Evolutionary conservation across 2,797 vertebrate genomes (phyloP).

Genomic region (Diceros bicornis): DNA sequence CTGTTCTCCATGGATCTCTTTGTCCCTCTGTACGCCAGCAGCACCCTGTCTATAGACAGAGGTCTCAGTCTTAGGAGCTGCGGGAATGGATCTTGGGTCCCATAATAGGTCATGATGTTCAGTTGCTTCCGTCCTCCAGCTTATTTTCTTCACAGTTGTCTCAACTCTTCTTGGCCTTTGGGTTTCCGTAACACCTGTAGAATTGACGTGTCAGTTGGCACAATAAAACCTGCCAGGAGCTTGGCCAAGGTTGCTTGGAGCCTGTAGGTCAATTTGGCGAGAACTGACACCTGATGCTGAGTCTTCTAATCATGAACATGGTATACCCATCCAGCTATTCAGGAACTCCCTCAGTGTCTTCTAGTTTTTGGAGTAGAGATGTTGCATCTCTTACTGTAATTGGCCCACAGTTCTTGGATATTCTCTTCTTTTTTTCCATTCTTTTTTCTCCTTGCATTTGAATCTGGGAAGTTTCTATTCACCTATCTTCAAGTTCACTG

Average conservation of each 20-base stretch:
- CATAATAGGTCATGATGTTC: neutral
- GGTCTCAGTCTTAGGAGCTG: too few species aligned
- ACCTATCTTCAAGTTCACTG: accelerated
- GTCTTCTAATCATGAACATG: accelerated
- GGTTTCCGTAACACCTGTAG: neutral
- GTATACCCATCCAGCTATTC: too few species aligned
- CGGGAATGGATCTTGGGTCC: neutral
- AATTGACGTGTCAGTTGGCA: neutral
- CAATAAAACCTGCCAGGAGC: neutral
- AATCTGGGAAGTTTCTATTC: neutral
- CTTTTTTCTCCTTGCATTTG: neutral
- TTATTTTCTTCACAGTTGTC: neutral
- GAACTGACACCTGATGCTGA: neutral
- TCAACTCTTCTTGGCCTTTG: neutral
- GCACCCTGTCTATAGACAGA: neutral
- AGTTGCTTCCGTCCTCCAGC: accelerated
- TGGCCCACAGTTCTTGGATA: neutral
- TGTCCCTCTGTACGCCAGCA: neutral
- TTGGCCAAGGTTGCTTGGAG: neutral
- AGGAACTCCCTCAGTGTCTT: neutral
- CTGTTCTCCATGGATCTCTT: neutral
- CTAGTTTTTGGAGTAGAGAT: neutral
- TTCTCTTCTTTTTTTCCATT: neutral
- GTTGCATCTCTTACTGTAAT: neutral
- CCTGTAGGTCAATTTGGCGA: neutral